These are phyloP conservation scores for Xanthia togata DNA, from an alignment of 2,888 invertebrate genomes.

Conservation along the genomic window DNA sequence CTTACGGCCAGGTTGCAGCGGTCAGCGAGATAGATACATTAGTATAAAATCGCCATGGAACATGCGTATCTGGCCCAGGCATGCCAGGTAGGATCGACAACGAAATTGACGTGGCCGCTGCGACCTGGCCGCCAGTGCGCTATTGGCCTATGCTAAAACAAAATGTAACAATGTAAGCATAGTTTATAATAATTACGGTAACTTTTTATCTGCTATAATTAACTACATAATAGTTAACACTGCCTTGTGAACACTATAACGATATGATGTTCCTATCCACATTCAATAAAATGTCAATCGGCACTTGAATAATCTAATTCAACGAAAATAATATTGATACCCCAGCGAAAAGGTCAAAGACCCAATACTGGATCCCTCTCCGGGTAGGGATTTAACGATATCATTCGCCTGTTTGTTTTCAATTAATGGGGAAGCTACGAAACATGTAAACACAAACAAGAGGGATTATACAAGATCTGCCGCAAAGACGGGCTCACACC, in stretches of 20 bases:
- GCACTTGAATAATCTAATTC: slow-evolving; percentile 16
- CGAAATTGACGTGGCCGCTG: too few relatives aligned
- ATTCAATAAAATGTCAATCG: background rate
- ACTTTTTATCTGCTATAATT: background rate
- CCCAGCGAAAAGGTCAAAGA: slow-evolving; percentile 32
- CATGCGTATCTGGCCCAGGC: too few relatives aligned
- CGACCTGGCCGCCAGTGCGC: too few relatives aligned
- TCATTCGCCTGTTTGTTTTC: slow-evolving; percentile 65
- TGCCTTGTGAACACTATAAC: too few relatives aligned
- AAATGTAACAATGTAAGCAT: background rate
- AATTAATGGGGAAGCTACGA: slow-evolving; percentile 63
- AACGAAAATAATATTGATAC: slow-evolving; percentile 29
- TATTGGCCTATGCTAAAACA: background rate
- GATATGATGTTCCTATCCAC: background rate
- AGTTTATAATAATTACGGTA: background rate
- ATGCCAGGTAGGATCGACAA: too few relatives aligned
- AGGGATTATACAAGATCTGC: slow-evolving; percentile 50
- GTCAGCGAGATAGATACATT: too few relatives aligned
- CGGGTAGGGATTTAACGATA: slow-evolving; percentile 52
- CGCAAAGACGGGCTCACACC: slow-evolving; percentile 25
- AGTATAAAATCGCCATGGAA: too few relatives aligned
- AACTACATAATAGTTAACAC: too few relatives aligned
- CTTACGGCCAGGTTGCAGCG: too few relatives aligned
- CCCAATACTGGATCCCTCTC: slow-evolving; percentile 14
- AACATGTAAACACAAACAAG: slow-evolving; percentile 56